phyloP scores from a whole-genome alignment of 1,140 invertebrate genomes.

The Ceratina japonica region DNA sequence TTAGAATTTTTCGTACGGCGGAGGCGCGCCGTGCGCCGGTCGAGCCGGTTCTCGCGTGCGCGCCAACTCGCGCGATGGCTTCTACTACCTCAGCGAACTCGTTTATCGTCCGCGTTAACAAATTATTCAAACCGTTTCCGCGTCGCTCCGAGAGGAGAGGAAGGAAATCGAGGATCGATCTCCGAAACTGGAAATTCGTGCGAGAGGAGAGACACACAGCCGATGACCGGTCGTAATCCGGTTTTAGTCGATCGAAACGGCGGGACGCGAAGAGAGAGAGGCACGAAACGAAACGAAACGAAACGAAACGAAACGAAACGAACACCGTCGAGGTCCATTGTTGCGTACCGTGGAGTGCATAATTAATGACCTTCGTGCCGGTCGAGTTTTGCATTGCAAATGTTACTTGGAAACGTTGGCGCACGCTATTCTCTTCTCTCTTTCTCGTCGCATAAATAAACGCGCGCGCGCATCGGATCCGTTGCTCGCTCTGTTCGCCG shows the following conservation, averaged over 20 bases:
- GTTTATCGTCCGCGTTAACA: no score
- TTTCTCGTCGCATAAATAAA: conserved; percentile 37
- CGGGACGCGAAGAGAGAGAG: conserved; percentile 1
- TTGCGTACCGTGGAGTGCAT: conserved; percentile 65
- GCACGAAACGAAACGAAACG: conserved; percentile 48
- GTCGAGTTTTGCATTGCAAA: conserved; percentile 68
- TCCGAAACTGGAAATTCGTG: no score
- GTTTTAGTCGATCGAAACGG: conserved; percentile 3
- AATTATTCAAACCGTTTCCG: no score
- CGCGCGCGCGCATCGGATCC: conserved; percentile 11
- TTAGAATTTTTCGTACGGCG: conserved; percentile 35
- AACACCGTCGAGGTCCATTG: conserved; percentile 55
- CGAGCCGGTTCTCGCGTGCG: no score
- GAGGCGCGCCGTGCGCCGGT: no score
- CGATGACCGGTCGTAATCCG: no score
- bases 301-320: conserved; percentile 40
- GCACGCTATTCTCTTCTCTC: conserved; percentile 6
- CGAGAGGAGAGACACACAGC: no score
- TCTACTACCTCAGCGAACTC: no score
- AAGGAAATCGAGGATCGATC: no score
- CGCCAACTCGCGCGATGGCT: no score
- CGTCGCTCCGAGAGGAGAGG: no score
- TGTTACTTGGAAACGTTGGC: conserved; percentile 51
- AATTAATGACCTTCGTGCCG: conserved; percentile 67
- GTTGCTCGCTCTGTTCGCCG: not conserved